Evolutionary conservation across 2,113 vertebrate species (phyloP), one percentile per base, ranked within the genome.

Genomic region (Neotoma lepida): DNA sequence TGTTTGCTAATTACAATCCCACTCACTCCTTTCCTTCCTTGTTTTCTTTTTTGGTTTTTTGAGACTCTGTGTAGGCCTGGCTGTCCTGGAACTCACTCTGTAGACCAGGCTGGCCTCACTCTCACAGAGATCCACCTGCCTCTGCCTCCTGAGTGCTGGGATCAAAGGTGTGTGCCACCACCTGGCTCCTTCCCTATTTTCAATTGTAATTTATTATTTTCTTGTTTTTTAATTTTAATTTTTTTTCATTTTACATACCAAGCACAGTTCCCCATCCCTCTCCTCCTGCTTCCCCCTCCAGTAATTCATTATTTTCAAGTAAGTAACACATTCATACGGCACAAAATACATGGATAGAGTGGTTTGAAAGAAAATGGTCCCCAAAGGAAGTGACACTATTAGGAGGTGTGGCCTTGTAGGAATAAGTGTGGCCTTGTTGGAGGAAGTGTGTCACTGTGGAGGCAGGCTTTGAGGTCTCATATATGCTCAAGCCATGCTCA

Each of bases 271-370:
- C 51, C 13, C 51, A n/a, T 51, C 51, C 51, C 51, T 51, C 13
- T 51, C 51, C 51, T 14, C 58, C 20, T 61, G 5, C 12, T 51
- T 51, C 51, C 51, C n/a, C 51, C 51, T 51, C 51, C 51, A 51
- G 51, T 51, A 64, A 17, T 78, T 82, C 84, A 82, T 93, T 91
- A 89, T 64, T 89, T 94, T 94, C 6, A 14, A 92, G 51, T 66
- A 94, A 63, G 28, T 73, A 71, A 64, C 58, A 82, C 0, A 49
- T 66, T 96, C 35, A 44, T 91, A 28, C 46, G 64, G 39, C 87
- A 86, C 18, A 73, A 68, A 91, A 80, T 91, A 54, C 46, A 17
- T 82, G 17, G 24, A 73, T 61, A 49, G 28, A 91, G 15, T 22
- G 30, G 58, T 22, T 24, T 24, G 58, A 61, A 61, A 61, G 58